Evolutionary conservation across 53 echinoderm and acorn worm species (phyloP).

Genomic region (Stichopus horrens): DNA sequence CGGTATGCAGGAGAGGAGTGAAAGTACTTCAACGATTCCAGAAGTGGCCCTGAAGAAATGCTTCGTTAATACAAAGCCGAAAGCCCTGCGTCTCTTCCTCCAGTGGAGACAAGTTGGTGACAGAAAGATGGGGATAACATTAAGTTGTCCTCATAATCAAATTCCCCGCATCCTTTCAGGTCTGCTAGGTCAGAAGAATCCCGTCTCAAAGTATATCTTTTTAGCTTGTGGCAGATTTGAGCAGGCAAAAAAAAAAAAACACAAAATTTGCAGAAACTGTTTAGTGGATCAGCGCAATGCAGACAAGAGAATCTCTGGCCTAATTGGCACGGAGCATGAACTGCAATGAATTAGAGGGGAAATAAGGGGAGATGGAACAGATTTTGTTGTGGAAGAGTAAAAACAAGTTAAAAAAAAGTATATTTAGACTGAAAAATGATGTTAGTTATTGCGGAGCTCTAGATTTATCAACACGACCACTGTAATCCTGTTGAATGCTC

Average conservation of each 20-base stretch:
- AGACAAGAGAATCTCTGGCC: not conserved
- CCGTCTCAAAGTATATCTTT: not conserved
- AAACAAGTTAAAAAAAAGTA: not conserved
- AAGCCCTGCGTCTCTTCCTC: conserved; percentile 5
- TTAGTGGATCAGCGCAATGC: not conserved
- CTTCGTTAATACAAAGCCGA: not conserved
- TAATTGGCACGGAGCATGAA: too few species aligned
- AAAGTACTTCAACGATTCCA: not conserved
- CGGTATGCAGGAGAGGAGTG: not conserved
- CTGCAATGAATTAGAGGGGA: too few species aligned
- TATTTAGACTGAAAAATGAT: not conserved
- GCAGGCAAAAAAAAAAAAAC: not conserved
- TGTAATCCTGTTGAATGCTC: too few species aligned
- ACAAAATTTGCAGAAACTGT: too few species aligned
- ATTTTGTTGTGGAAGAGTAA: not conserved
- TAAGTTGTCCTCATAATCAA: conserved; percentile 33
- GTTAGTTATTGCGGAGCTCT: too few species aligned
- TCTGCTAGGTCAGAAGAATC: conserved; percentile 27
- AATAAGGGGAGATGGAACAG: too few species aligned
- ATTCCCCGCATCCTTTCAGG: conserved; percentile 24
- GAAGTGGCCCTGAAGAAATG: conserved; percentile 23
- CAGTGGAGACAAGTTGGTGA: conserved; percentile 30
- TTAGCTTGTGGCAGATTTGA: not conserved
- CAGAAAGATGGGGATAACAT: not conserved
- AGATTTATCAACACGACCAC: too few species aligned